Evolutionary conservation across 2,113 vertebrate species (phyloP), one percentile per base, ranked within the genome.

Genomic region (Nycticebus coucang): DNA sequence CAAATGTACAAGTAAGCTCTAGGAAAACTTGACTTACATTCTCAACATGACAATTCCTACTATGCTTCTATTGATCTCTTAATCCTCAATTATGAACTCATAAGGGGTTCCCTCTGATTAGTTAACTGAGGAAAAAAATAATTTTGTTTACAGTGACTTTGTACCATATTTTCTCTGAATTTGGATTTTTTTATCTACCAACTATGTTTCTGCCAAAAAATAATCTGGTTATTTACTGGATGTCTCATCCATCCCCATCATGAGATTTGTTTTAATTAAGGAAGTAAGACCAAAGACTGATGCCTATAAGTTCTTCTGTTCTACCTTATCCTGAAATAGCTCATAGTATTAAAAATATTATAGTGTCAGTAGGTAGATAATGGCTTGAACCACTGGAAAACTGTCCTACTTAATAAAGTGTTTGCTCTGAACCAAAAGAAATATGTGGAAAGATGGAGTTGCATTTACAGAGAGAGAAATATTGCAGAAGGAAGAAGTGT

Each of bases 191-290:
- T 37, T 92, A 62, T 59, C 41, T 50, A 50, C 8, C 35, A 72
- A 91, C 35, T 18, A 66, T 59, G 7, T 35, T 81, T 91, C 19
- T 95, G 30, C 12, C 62, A 93, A 35, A 93, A 89, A 91, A 87
- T 91, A 45, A 88, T 87, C 77, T 87, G 12, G 45, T 59, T 87
- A 41, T 87, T 86, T 53, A 86, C 21, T 50, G 14, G 1, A 79
- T 72, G 26, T 28, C 45, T 89, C 30, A 89, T 79, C 79, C 62
- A 74, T 45, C 35, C 91, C 82, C 24, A 83, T 87, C 68, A 90
- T 89, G 24, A 15, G 77, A 95, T 71, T 22, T 82, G 37, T 22
- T 35, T 24, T 82, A 82, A 93, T 82, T 82, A 64, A 95, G 55
- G n/a, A 92, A 75, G 37, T 21, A 30, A 80, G 12, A 15, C 18